Percentiles rank a stretch among this genome's conserved stretches.
phyloP scores from a whole-genome alignment of 2,888 invertebrate species.

The Patella depressa region DNA sequence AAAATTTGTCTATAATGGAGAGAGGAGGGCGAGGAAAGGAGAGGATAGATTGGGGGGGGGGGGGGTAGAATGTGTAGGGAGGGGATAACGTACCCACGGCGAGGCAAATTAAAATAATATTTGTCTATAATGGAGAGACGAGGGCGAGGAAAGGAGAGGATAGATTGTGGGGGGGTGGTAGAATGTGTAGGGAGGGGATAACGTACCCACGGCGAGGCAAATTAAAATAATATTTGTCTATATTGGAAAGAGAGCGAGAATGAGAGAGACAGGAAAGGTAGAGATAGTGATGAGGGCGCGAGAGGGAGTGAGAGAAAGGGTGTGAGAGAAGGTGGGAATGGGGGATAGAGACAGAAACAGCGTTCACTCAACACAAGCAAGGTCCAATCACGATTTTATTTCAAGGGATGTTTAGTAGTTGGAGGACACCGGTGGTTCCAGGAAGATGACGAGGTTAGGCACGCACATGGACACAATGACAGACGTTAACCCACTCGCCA shows the following conservation, averaged over 20 bases:
- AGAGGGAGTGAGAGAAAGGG: not conserved
- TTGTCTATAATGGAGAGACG: no score
- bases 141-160: no score
- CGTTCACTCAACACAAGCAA: no score
- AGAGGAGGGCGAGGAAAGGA: not conserved
- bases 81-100: not conserved
- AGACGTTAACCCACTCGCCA: not conserved
- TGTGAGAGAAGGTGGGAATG: not conserved
- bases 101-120: no score
- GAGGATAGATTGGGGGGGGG: not conserved
- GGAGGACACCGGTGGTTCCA: not conserved
- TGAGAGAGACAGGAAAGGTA: not conserved
- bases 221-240: not conserved
- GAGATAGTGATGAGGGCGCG: not conserved
- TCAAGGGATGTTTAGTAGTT: no score
- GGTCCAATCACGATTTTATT: no score
- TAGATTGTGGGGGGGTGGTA: not conserved
- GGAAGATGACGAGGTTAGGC: not conserved
- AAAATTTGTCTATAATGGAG: no score
- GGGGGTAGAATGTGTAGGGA: not conserved
- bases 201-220: not conserved
- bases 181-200: constrained; percentile 4
- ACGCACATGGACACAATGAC: constrained; percentile 11
- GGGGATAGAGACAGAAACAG: not conserved
- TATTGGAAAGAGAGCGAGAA: not conserved